Conservation (phyloP, 2,113 vertebrate genomes). For the Gobiocypris rarus region DNA sequence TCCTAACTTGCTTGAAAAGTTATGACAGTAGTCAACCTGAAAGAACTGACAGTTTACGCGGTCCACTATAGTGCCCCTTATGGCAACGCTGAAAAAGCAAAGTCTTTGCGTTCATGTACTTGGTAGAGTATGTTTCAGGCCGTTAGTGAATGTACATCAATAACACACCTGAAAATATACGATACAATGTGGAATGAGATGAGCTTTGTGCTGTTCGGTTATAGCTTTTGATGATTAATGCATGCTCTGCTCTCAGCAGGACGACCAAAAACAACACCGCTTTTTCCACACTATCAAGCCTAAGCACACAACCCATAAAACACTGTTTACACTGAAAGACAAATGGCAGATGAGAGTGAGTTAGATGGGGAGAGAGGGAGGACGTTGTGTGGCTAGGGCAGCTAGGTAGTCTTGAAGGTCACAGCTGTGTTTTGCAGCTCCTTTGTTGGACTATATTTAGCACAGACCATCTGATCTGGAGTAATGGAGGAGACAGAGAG, state of each 20-base stretch:
- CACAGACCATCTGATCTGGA: conserved; percentile 66
- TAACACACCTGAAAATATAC: conserved; percentile 12
- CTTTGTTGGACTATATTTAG: conserved; percentile 72
- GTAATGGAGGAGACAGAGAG: conserved; percentile 38
- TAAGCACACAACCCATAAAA: conserved; percentile 47
- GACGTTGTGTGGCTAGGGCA: conserved; percentile 45
- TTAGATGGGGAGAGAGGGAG: conserved; percentile 25
- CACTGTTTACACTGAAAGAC: conserved; percentile 48
- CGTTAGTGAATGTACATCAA: not conserved
- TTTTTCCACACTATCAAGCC: conserved; percentile 26
- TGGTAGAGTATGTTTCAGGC: conserved; percentile 8
- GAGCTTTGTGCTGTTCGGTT: conserved; percentile 12
- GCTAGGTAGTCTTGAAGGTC: conserved; percentile 70
- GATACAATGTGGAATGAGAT: conserved; percentile 15
- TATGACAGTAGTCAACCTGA: not conserved
- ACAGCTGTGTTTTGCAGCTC: conserved; percentile 63
- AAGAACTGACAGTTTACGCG: not conserved
- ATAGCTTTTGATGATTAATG: conserved; percentile 46
- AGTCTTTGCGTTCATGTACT: not conserved
- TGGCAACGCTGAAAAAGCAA: not conserved
- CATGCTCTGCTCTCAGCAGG: conserved; percentile 7
- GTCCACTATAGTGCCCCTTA: not conserved
- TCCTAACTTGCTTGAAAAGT: not conserved
- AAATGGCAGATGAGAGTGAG: conserved; percentile 34
- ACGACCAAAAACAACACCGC: conserved; percentile 49